Evolutionary conservation across 2,888 invertebrate species (phyloP).

Genomic region (Pollenia griseotomentosa): DNA sequence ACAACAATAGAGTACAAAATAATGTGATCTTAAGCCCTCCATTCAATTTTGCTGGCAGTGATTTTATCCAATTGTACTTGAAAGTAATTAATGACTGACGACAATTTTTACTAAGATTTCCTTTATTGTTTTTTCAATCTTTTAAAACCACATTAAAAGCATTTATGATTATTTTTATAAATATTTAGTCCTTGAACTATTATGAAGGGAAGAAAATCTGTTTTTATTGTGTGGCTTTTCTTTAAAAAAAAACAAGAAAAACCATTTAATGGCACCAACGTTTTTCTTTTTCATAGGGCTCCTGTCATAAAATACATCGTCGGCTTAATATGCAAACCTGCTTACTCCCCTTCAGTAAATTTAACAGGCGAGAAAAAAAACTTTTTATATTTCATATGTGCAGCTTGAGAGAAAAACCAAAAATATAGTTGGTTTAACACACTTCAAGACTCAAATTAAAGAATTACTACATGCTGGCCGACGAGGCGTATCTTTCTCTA

Average conservation of each 20-base stretch:
- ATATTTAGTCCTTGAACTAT: conserved; percentile 43
- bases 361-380: too few species aligned
- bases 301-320: neutral
- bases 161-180: conserved; percentile 22
- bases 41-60: conserved; percentile 9
- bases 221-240: conserved; percentile 10
- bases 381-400: too few species aligned
- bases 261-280: neutral
- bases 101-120: conserved; percentile 1
- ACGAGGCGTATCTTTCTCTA: too few species aligned
- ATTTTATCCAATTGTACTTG: conserved; percentile 30
- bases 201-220: conserved; percentile 5
- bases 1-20: conserved; percentile 16
- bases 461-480: too few species aligned
- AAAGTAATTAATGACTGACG: conserved; percentile 47
- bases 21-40: conserved; percentile 11
- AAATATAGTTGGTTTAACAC: too few species aligned
- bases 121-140: neutral
- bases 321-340: too few species aligned
- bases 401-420: too few species aligned
- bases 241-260: neutral
- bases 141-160: conserved; percentile 8
- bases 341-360: too few species aligned
- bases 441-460: too few species aligned
- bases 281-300: neutral